Evolutionary conservation across 2,797 vertebrate species (phyloP), one percentile per base, ranked within the genome.

Genomic region (Cirrhinus mrigala): DNA sequence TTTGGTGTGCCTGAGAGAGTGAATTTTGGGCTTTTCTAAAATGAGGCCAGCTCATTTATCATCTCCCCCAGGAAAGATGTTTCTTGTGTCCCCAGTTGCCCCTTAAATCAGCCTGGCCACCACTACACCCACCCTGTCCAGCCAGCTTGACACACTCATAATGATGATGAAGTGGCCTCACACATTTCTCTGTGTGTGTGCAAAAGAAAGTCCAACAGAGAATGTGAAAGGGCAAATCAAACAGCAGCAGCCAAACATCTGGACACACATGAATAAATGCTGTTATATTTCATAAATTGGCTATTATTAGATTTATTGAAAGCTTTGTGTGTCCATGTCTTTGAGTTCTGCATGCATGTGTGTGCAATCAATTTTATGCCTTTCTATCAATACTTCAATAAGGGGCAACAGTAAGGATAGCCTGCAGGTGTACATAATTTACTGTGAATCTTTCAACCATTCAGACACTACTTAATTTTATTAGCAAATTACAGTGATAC

Each of bases 111-210:
- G 18, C 71, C 70, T 79, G 75, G 46, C 79, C 79, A 81, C 79
- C 18, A 12, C 64, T 69, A 37, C 75, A 79, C 46, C 71, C 64
- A 79, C 83, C 52, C 22, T 33, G 66, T 68, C 83, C 54, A 71
- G 56, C 48, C 29, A 78, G 46, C 58, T 44, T 83, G 82, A 83
- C 82, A 77, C 27, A 56, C 60, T 84, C 40, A 68, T 84, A 84
- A 84, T 84, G 60, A 84, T 78, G 82, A 84, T 78, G 62, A 84
- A 78, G 71, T 74, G n/a, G 40, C 69, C 54, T 82, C 37, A 56
- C 81, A 29, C 54, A 74, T 71, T 58, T 74, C n/a, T 24, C 6
- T 69, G 3, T 56, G 82, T 83, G 70, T 50, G 56, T 75, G 71
- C 60, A 40, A 54, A 64, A 64, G 24, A 76, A 37, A 24, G 20